phyloP scores from a whole-genome alignment of 2,113 vertebrate genomes.

The Vulpes vulpes region DNA sequence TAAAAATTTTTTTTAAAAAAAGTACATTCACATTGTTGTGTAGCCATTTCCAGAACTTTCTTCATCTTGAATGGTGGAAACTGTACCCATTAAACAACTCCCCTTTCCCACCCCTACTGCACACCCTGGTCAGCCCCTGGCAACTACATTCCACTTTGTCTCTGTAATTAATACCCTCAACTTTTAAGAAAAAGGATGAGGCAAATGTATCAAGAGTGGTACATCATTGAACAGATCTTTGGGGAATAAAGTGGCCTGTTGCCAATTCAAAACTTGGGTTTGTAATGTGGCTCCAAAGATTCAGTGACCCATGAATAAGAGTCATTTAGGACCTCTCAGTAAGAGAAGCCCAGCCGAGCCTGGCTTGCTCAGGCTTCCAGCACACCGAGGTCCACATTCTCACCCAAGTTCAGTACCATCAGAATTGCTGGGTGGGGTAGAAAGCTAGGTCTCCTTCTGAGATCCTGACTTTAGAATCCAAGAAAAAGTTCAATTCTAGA shows the following conservation, averaged over 20 bases:
- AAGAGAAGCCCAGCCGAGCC: background rate
- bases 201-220: background rate
- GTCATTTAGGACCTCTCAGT: background rate
- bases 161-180: background rate
- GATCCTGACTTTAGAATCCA: background rate
- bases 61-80: background rate
- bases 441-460: background rate
- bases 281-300: background rate
- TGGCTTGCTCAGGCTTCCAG: background rate
- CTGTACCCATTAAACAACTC: background rate
- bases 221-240: background rate
- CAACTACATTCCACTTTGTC: background rate
- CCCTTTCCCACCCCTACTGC: background rate
- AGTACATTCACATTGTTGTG: too few relatives aligned
- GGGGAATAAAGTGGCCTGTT: background rate
- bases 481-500: background rate
- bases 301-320: background rate
- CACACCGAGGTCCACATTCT: background rate
- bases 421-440: accelerated
- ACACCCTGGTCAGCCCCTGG: background rate
- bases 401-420: accelerated
- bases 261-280: background rate
- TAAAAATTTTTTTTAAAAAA: too few relatives aligned
- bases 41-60: background rate
- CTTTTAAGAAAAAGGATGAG: background rate